These are phyloP conservation scores for Amazona guildingii DNA, from an alignment of 2,113 vertebrate genomes.

Conservation along the genomic window DNA sequence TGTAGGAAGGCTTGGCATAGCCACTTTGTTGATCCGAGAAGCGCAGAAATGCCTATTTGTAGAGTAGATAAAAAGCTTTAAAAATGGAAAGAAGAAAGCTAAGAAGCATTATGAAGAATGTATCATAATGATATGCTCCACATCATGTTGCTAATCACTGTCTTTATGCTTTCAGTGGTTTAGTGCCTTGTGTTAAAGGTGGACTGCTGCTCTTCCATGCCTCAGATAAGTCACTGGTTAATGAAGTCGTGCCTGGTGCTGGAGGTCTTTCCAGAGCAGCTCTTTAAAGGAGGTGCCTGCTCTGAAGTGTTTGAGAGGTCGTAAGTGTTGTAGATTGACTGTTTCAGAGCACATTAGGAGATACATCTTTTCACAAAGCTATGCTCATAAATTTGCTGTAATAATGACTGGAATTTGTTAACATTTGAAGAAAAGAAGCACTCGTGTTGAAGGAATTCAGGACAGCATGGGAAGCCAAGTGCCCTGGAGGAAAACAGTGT, in stretches of 20 bases:
- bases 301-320: background rate
- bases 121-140: background rate
- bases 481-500: background rate
- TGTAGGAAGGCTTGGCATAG: conserved; percentile 3
- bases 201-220: background rate
- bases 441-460: background rate
- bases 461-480: background rate
- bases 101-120: background rate
- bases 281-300: background rate
- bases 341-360: background rate
- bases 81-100: background rate
- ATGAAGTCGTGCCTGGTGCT: background rate
- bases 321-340: background rate
- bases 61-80: background rate
- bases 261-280: background rate
- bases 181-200: background rate
- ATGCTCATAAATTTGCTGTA: background rate
- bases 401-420: background rate
- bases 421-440: background rate
- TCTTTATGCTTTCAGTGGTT: background rate
- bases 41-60: background rate
- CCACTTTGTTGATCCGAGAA: background rate
- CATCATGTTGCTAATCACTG: background rate
- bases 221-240: background rate
- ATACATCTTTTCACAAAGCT: background rate